Percentiles rank a stretch among this genome's conserved stretches.
These are phyloP conservation scores for Drosophila quinaria DNA, from an alignment of 2,888 invertebrate species.

Conservation along the genomic window DNA sequence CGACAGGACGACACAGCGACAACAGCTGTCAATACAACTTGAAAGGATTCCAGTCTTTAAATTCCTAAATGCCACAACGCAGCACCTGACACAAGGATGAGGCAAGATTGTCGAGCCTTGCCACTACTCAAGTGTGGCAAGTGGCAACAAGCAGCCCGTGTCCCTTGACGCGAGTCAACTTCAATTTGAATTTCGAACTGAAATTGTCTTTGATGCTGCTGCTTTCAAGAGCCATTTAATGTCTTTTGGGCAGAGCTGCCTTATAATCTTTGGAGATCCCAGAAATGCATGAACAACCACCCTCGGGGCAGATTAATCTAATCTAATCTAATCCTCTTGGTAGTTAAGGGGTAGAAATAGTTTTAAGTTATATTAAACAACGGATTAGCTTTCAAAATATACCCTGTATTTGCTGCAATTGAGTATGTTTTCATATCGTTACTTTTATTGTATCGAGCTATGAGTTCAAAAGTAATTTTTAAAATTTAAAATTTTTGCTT, in stretches of 20 bases:
- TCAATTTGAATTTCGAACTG: constrained; percentile 48
- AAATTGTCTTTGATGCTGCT: constrained; percentile 51
- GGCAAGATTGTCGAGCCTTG: constrained; percentile 9
- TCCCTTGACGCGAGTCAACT: constrained; percentile 46
- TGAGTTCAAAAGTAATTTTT: too few relatives aligned
- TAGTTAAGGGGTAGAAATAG: background rate
- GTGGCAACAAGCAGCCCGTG: constrained; percentile 6
- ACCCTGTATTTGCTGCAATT: background rate
- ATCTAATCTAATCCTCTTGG: background rate
- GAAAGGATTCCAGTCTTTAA: constrained; percentile 52
- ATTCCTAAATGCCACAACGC: constrained; percentile 39
- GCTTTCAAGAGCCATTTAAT: constrained; percentile 27
- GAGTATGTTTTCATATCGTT: too few relatives aligned
- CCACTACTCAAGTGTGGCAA: constrained; percentile 14
- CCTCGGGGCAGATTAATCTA: background rate
- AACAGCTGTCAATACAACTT: constrained; percentile 63
- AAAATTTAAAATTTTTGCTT: too few relatives aligned
- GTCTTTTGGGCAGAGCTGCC: constrained; percentile 11
- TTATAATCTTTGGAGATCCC: constrained; percentile 7
- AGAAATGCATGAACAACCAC: background rate
- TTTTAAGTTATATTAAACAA: background rate
- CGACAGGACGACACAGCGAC: constrained; percentile 23
- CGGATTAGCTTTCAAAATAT: background rate
- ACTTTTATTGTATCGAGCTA: too few relatives aligned
- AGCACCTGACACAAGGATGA: constrained; percentile 33